Evolutionary conservation across 2,113 vertebrate genomes (phyloP).

Genomic region (Heloderma charlesbogerti): DNA sequence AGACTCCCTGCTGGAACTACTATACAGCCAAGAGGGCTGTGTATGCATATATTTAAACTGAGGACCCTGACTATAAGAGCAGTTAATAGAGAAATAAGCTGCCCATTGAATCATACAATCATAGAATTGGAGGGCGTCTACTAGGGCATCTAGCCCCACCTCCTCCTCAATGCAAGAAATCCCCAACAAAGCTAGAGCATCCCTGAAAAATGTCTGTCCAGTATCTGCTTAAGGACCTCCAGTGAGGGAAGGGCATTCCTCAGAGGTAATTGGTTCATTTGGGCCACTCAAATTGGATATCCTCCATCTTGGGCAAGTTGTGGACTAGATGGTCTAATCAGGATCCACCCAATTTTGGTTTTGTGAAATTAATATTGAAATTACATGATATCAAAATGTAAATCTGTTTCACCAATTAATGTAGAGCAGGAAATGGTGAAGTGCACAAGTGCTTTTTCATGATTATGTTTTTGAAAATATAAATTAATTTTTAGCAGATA

Average conservation of each 20-base stretch:
- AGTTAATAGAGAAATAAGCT: not conserved
- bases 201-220: too few species aligned
- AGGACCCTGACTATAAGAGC: not conserved
- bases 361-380: not conserved
- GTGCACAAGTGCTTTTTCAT: not conserved
- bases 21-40: not conserved
- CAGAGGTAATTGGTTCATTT: not conserved
- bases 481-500: not conserved
- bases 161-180: not conserved
- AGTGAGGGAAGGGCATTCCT: not conserved
- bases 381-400: not conserved
- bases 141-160: not conserved
- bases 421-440: not conserved
- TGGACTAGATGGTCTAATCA: not conserved
- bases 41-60: not conserved
- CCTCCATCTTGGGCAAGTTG: not conserved
- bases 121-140: not conserved
- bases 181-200: not conserved
- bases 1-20: not conserved
- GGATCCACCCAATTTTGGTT: not conserved
- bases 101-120: not conserved
- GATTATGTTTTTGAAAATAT: not conserved
- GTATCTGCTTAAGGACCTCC: not conserved
- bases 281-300: not conserved
- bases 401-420: not conserved